These are phyloP conservation scores for Oncorhynchus kisutch DNA, from an alignment of 2,113 vertebrate species.

Conservation along the genomic window DNA sequence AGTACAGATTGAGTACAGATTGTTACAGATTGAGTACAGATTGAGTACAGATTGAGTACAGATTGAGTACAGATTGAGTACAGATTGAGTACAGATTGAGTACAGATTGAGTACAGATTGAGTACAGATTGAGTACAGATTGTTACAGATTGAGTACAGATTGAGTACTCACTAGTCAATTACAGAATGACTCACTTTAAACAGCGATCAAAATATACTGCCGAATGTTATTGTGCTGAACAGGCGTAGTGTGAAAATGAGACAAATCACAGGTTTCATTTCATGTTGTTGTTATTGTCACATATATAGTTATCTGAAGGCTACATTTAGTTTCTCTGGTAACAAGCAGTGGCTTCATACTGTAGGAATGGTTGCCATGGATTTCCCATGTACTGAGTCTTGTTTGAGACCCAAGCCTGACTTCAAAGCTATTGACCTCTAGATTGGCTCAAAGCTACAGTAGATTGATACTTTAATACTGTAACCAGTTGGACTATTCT, in stretches of 20 bases:
- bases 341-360: neutral
- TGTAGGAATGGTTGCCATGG: slow-evolving; percentile 9
- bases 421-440: slow-evolving; percentile 26
- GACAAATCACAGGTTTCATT: neutral
- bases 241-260: neutral
- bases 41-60: no score
- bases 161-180: no score
- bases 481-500: neutral
- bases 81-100: no score
- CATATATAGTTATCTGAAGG: slow-evolving; percentile 18
- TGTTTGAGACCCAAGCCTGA: neutral
- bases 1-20: no score
- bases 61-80: no score
- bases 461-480: neutral
- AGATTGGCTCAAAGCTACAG: slow-evolving; percentile 13
- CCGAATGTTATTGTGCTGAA: neutral
- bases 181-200: neutral
- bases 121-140: no score
- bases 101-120: no score
- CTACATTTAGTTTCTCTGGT: neutral
- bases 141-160: no score
- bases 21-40: no score
- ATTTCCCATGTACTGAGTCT: neutral
- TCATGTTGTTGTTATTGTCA: slow-evolving; percentile 12
- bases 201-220: neutral